Base-by-base conservation (phyloP, 2,888 invertebrate species). In the Neocrepidodera transversa region DNA sequence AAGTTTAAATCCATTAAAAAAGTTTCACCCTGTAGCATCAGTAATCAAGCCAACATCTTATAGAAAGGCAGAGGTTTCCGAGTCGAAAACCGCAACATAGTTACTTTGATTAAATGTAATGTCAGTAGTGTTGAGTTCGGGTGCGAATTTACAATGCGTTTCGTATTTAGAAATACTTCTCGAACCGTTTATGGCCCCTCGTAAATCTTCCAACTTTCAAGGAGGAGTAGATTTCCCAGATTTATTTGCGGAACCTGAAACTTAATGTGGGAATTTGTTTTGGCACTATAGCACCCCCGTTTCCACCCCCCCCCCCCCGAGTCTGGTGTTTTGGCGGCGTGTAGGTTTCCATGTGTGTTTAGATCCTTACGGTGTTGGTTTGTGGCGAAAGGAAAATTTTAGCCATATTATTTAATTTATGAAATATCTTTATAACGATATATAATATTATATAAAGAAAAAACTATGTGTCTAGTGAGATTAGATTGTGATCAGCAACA, bases 41-140 rank as follows among this genome's bases (percentile, higher is more conserved):
- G 38, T 38, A 58, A 61, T 61, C 49, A 56, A 45, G 32, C 28
- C 30, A 50, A 55, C 50, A 53, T 52, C 53, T 57, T 51, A 57
- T 56, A 58, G 62, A 62, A 63, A 58, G 60, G 54, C 63, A 60
- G 64, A 59, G 65, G 64, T 63, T 64, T 58, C 71, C 65, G 66
- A 65, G 63, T 69, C 67, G 55, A 38, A 64, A 69, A 71, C 72
- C 71, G 58, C 74, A 73, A 78, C 78, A 77, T 74, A 74, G 76
- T 73, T 74, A 73, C 76, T 76, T 76, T 78, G 78, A 78, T 78
- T 78, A 78, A 78, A 76, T 77, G 76, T 74, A 76, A 76, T 75
- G 68, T 69, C 64, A 65, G 63, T 65, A 68, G 68, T 68, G 68
- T 69, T 68, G 68, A 64, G 65, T 70, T 53, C 68, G 63, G 66